Percentiles rank a stretch among this genome's conserved stretches.
Evolutionary conservation across 2,113 vertebrate genomes (phyloP).

Genomic region (human (Homo sapiens)): DNA sequence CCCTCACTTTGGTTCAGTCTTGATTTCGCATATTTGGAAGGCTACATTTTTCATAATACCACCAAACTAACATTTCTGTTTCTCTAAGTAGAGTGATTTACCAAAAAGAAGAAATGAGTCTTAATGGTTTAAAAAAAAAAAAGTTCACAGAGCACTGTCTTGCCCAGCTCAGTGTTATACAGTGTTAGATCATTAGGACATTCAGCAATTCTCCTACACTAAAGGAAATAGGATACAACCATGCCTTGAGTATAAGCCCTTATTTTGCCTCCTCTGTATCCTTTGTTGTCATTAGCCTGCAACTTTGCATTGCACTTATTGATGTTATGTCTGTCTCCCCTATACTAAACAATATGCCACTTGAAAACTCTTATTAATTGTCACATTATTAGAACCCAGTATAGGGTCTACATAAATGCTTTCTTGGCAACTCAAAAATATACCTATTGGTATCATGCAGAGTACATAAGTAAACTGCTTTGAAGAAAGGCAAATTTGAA

Average conservation of each 20-base stretch:
- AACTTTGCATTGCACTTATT: background rate
- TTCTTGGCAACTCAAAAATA: background rate
- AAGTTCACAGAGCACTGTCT: background rate
- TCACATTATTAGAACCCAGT: background rate
- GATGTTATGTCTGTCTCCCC: background rate
- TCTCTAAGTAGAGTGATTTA: conserved; percentile 10
- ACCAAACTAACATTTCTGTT: conserved; percentile 7
- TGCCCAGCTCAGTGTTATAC: background rate
- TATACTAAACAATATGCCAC: background rate
- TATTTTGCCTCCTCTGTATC: background rate
- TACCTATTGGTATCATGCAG: background rate
- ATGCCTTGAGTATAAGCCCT: background rate
- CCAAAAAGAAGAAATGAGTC: background rate
- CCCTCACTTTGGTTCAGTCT: background rate
- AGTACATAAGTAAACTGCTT: background rate
- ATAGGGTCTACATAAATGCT: background rate
- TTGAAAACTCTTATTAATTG: background rate
- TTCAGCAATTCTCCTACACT: background rate
- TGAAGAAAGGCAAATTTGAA: conserved; percentile 28
- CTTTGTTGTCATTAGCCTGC: background rate
- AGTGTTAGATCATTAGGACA: background rate
- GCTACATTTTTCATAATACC: background rate
- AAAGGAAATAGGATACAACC: background rate
- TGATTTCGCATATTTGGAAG: background rate
- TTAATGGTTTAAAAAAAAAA: background rate